Conservation (phyloP, 2,113 vertebrate genomes). For the Myotis yumanensis region DNA sequence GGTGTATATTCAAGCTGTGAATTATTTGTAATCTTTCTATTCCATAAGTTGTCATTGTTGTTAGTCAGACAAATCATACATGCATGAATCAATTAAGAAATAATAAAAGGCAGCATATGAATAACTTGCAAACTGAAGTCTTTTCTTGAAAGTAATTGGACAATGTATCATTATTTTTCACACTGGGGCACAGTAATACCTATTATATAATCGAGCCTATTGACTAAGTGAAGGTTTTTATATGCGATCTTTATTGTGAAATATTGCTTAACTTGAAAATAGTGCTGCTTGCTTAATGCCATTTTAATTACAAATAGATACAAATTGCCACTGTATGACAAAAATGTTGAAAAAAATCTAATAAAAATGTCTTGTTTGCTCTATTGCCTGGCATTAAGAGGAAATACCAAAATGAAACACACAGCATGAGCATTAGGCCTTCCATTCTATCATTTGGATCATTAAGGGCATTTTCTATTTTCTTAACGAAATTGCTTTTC, state of each 20-base stretch:
- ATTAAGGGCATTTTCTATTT: neutral
- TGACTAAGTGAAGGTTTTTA: constrained; percentile 8
- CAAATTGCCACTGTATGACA: constrained; percentile 34
- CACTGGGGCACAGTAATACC: neutral
- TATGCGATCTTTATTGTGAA: constrained; percentile 37
- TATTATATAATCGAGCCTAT: neutral
- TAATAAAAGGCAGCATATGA: neutral
- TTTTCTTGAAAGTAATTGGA: neutral
- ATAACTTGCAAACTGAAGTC: neutral
- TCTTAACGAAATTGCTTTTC: constrained; percentile 57
- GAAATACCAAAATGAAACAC: neutral
- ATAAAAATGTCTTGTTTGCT: constrained; percentile 38
- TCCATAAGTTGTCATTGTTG: neutral
- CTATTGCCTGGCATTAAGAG: constrained; percentile 1
- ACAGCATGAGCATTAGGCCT: neutral
- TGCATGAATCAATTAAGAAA: neutral
- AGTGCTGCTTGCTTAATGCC: constrained; percentile 2
- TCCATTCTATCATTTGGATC: neutral
- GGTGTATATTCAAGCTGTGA: neutral
- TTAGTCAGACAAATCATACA: neutral
- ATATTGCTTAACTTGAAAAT: constrained; percentile 30
- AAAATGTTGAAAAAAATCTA: neutral
- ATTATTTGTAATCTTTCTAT: neutral
- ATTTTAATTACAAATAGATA: constrained; percentile 65
- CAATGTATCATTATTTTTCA: constrained; percentile 28